Percentiles rank a stretch among this genome's conserved stretches.
These are phyloP conservation scores for Melitaea athalia DNA, from an alignment of 2,888 invertebrate genomes.

Conservation along the genomic window DNA sequence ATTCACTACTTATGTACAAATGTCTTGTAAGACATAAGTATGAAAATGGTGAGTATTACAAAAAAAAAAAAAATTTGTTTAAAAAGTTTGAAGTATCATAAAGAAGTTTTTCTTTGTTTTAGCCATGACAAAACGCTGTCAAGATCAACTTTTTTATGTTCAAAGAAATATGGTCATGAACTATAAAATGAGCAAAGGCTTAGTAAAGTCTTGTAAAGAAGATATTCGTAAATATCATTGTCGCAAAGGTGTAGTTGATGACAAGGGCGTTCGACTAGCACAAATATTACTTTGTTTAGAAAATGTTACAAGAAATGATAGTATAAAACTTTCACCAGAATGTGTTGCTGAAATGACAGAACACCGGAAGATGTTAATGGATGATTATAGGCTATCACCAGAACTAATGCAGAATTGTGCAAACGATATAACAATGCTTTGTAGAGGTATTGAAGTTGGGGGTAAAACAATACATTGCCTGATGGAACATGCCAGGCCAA, in stretches of 20 bases:
- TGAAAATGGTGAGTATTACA: slow-evolving; percentile 79
- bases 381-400: slow-evolving; percentile 96
- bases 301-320: slow-evolving; percentile 86
- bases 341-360: slow-evolving; percentile 95
- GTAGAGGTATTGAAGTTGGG: slow-evolving; percentile 88
- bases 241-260: slow-evolving; percentile 89
- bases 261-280: slow-evolving; percentile 92
- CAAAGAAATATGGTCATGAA: slow-evolving; percentile 95
- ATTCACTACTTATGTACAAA: slow-evolving; percentile 92
- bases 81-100: neutral
- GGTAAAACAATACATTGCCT: slow-evolving; percentile 97
- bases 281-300: slow-evolving; percentile 97
- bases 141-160: slow-evolving; percentile 90
- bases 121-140: slow-evolving; percentile 86
- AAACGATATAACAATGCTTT: slow-evolving; percentile 90
- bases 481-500: slow-evolving; percentile 91
- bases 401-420: slow-evolving; percentile 95
- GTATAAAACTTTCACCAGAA: slow-evolving; percentile 87
- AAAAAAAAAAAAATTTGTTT: neutral
- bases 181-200: slow-evolving; percentile 93
- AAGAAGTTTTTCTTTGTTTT: slow-evolving; percentile 46
- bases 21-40: slow-evolving; percentile 93
- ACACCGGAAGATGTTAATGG: slow-evolving; percentile 94
- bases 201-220: slow-evolving; percentile 93
- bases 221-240: slow-evolving; percentile 95